Percentiles rank a stretch among this genome's conserved stretches.
Evolutionary conservation across 2,113 vertebrate species (phyloP).

Genomic region (Lipotes vexillifer): DNA sequence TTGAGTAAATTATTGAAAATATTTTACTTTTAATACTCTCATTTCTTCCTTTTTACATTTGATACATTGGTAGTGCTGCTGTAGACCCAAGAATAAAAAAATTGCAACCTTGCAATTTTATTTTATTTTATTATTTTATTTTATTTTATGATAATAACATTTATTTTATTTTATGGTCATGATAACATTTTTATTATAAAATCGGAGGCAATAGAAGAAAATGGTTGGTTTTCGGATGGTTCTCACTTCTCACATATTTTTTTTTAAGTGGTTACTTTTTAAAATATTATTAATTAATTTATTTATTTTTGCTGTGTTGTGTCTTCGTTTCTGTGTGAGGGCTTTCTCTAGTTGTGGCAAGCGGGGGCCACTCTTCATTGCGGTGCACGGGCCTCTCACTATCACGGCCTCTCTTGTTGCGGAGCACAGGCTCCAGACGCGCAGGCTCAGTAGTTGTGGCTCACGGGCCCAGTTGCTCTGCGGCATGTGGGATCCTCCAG

Average conservation of each 20-base stretch:
- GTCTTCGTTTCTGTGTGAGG: too few species aligned
- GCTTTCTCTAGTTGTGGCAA: too few species aligned
- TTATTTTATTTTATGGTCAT: neutral
- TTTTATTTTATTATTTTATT: neutral
- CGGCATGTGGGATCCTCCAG: too few species aligned
- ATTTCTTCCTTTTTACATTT: neutral
- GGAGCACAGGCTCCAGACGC: too few species aligned
- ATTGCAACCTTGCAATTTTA: neutral
- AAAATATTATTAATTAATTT: neutral
- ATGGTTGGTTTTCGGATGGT: too few species aligned
- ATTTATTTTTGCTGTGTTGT: too few species aligned
- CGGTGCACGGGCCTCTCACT: rapidly evolving
- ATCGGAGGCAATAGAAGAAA: neutral
- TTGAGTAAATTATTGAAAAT: neutral
- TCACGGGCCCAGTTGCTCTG: too few species aligned
- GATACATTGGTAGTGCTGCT: neutral
- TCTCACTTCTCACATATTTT: too few species aligned
- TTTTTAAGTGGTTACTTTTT: neutral
- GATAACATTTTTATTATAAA: neutral
- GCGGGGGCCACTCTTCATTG: too few species aligned
- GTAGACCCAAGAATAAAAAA: neutral
- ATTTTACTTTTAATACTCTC: neutral
- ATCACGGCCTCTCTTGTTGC: too few species aligned
- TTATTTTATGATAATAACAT: neutral
- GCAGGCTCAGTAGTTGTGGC: too few species aligned